phyloP scores from a whole-genome alignment of 1,140 invertebrate species.

The Agrypnia vestita region DNA sequence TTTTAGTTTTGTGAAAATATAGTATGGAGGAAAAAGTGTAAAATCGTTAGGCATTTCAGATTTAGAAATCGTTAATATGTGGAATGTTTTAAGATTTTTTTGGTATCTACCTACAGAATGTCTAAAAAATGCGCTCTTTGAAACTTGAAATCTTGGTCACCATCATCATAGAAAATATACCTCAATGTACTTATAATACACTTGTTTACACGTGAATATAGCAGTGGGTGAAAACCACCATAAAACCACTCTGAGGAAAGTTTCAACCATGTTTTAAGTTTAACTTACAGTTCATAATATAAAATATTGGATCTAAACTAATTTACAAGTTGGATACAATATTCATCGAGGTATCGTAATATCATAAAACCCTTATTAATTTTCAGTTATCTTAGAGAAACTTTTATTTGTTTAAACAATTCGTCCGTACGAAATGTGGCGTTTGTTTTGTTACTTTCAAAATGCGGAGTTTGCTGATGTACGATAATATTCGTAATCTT shows the following conservation, averaged over 20 bases:
- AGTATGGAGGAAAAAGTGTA: too few species aligned
- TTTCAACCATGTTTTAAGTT: constrained; percentile 2
- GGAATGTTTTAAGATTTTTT: too few species aligned
- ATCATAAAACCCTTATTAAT: not conserved
- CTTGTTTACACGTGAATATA: constrained; percentile 43
- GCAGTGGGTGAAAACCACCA: constrained; percentile 38
- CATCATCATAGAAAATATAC: constrained; percentile 15
- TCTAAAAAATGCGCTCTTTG: not conserved
- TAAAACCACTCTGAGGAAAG: constrained; percentile 12
- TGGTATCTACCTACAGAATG: too few species aligned
- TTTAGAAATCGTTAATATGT: too few species aligned
- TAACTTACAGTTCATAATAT: not conserved
- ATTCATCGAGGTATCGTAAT: not conserved
- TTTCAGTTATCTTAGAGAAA: not conserved
- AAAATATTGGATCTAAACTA: not conserved
- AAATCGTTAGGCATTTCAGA: too few species aligned
- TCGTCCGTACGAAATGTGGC: not conserved
- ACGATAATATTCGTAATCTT: not conserved
- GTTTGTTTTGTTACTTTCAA: constrained; percentile 1
- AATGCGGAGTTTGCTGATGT: not conserved
- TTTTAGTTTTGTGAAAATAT: too few species aligned
- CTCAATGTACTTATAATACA: not conserved
- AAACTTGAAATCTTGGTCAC: constrained; percentile 6
- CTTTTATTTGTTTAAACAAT: constrained; percentile 8
- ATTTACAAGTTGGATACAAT: constrained; percentile 2